Conservation (phyloP, 2,113 vertebrate species). For the Sphaerodactylus townsendi region DNA sequence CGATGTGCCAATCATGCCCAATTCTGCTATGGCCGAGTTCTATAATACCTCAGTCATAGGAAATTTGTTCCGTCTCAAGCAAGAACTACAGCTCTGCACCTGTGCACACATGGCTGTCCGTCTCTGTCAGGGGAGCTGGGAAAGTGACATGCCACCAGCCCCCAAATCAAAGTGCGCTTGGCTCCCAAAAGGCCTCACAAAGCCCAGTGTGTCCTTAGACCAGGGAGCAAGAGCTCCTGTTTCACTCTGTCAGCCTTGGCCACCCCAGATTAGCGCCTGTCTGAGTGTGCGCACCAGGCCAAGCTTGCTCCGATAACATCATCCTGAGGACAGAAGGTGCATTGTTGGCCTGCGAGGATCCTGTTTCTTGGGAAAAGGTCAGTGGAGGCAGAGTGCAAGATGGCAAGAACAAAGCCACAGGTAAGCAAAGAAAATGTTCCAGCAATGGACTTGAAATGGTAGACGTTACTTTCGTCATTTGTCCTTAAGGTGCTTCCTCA, state of each 20-base stretch:
- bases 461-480: constrained; percentile 33
- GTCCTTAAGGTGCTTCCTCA: constrained; percentile 53
- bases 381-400: constrained; percentile 49
- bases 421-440: constrained; percentile 43
- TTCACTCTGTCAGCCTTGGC: constrained; percentile 66
- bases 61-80: too few species aligned
- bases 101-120: not conserved
- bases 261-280: constrained; percentile 73
- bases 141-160: constrained; percentile 24
- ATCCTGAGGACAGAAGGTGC: constrained; percentile 50
- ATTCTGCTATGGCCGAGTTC: too few species aligned
- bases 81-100: too few species aligned
- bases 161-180: constrained; percentile 30
- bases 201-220: constrained; percentile 44
- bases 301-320: constrained; percentile 70
- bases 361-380: constrained; percentile 73
- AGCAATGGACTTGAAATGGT: constrained; percentile 60
- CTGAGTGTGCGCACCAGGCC: constrained; percentile 48
- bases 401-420: constrained; percentile 48
- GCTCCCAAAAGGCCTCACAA: constrained; percentile 53
- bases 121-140: not conserved
- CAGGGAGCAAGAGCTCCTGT: constrained; percentile 55
- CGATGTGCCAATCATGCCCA: too few species aligned
- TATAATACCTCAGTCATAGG: too few species aligned
- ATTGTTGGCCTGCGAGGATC: constrained; percentile 74